Conservation (phyloP, 2,113 vertebrate species). For the Equus quagga region DNA sequence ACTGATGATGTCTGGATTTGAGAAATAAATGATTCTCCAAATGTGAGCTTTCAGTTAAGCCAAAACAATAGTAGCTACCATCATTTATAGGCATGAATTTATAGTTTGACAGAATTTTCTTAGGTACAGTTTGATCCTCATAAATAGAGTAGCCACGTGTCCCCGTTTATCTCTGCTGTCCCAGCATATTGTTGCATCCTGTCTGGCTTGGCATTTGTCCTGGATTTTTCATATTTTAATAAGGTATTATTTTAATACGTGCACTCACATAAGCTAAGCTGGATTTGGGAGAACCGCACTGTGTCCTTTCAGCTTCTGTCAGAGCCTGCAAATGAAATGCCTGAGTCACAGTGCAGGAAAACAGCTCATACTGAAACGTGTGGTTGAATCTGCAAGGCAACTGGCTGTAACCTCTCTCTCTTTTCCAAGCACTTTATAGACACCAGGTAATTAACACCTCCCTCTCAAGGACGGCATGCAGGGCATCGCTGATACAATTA, state of each 20-base stretch:
- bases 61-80: not conserved
- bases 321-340: not conserved
- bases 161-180: not conserved
- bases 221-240: slow-evolving; percentile 37
- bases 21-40: slow-evolving; percentile 23
- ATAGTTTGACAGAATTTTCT: not conserved
- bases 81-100: not conserved
- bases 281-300: not conserved
- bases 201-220: not conserved
- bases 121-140: not conserved
- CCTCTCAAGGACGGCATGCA: not conserved
- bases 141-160: not conserved
- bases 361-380: not conserved
- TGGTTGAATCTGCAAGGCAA: not conserved
- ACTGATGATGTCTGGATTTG: slow-evolving; percentile 7
- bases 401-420: not conserved
- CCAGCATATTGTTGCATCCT: not conserved
- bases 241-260: not conserved
- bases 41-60: not conserved
- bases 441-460: slow-evolving; percentile 36
- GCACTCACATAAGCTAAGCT: not conserved
- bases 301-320: not conserved
- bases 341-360: not conserved
- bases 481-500: slow-evolving; percentile 11
- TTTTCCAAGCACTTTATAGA: not conserved